Conservation (phyloP, 2,888 invertebrate genomes). For the Teleiodes luculella region DNA sequence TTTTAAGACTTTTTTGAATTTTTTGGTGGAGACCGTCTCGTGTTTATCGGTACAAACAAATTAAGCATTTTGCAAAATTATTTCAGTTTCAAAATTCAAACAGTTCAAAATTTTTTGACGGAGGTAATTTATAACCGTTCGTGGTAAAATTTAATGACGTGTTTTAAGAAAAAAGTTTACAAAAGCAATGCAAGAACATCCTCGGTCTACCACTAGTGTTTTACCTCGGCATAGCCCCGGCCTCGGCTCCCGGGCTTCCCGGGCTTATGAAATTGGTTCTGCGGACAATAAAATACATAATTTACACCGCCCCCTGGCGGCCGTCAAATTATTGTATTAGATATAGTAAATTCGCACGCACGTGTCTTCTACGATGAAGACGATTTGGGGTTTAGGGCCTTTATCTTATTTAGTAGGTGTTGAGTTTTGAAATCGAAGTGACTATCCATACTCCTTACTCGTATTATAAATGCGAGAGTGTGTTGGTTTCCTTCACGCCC, state of each 20-base stretch:
- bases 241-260: conserved; percentile 33
- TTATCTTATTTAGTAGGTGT: conserved; percentile 29
- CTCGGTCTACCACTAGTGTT: neutral
- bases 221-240: conserved; percentile 26
- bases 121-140: too few relatives aligned
- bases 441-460: too few relatives aligned
- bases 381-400: conserved; percentile 19
- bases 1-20: too few relatives aligned
- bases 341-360: conserved; percentile 64
- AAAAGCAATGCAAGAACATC: neutral
- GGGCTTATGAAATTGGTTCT: conserved; percentile 66
- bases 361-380: conserved; percentile 40
- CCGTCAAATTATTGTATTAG: conserved; percentile 65
- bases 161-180: too few relatives aligned
- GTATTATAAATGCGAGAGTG: too few relatives aligned
- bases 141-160: too few relatives aligned
- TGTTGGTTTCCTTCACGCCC: too few relatives aligned
- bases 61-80: too few relatives aligned
- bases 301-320: conserved; percentile 44
- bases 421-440: neutral
- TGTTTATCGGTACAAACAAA: too few relatives aligned
- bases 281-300: conserved; percentile 68
- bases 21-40: too few relatives aligned
- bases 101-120: too few relatives aligned
- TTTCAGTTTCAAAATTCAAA: too few relatives aligned